phyloP scores from a whole-genome alignment of 2,797 vertebrate genomes.

The Clarias fuscus region DNA sequence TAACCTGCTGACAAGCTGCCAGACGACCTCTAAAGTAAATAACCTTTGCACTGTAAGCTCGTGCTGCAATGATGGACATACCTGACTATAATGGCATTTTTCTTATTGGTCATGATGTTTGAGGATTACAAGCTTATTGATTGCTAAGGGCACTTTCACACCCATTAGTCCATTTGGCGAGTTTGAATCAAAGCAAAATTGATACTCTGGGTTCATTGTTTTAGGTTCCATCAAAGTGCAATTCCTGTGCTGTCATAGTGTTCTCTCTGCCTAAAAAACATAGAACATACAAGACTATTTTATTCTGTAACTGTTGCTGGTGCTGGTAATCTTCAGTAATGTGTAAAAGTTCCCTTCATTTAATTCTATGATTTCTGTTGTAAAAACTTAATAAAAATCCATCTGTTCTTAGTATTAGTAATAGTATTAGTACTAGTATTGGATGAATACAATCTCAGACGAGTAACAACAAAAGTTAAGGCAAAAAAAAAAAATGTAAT shows the following conservation, averaged over 20 bases:
- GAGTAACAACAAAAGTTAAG: no score
- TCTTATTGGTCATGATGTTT: background rate
- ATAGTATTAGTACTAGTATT: no score
- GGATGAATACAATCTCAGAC: no score
- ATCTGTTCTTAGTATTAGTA: no score
- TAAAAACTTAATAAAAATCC: no score
- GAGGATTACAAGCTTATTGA: slow-evolving; percentile 4
- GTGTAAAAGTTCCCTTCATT: no score
- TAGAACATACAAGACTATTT: background rate
- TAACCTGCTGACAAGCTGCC: slow-evolving; percentile 15
- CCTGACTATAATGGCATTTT: slow-evolving; percentile 4
- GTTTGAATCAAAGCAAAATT: background rate
- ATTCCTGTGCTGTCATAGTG: background rate
- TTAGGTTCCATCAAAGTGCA: background rate
- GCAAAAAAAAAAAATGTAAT: no score
- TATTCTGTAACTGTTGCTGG: no score
- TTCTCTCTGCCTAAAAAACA: background rate
- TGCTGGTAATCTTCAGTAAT: no score
- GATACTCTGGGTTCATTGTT: slow-evolving; percentile 8
- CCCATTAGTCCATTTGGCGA: background rate
- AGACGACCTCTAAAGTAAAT: background rate
- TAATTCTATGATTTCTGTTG: no score
- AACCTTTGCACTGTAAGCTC: background rate
- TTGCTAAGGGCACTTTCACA: background rate
- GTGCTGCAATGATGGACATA: background rate